phyloP scores from a whole-genome alignment of 1,140 invertebrate genomes.

The Drosophila orena region DNA sequence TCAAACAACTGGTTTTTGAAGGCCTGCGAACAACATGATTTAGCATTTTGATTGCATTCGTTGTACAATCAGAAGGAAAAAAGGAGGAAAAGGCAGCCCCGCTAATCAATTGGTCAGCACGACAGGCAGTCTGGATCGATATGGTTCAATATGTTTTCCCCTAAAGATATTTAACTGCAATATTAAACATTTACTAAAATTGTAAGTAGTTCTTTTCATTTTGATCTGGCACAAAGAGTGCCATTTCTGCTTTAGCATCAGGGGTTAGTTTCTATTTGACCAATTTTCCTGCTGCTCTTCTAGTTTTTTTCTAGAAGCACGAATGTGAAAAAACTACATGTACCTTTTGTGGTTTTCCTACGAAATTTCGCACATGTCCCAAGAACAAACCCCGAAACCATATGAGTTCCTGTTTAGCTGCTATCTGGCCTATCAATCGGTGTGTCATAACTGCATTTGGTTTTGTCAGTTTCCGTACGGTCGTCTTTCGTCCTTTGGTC shows the following conservation, averaged over 20 bases:
- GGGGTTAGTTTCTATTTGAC: no score
- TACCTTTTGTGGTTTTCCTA: slow-evolving; percentile 24
- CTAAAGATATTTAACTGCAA: no score
- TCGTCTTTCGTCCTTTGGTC: slow-evolving; percentile 21
- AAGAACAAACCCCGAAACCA: slow-evolving; percentile 18
- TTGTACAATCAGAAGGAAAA: slow-evolving; percentile 1
- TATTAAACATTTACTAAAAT: no score
- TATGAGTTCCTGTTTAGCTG: slow-evolving; percentile 33
- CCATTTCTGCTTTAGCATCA: neutral
- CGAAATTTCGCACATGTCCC: slow-evolving; percentile 27
- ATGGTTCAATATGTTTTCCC: neutral
- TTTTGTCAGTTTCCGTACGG: slow-evolving; percentile 57
- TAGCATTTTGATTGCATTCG: slow-evolving; percentile 27
- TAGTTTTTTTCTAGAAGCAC: slow-evolving; percentile 16
- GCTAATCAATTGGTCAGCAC: slow-evolving; percentile 44
- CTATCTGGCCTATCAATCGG: slow-evolving; percentile 64
- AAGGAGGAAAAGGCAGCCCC: slow-evolving; percentile 18
- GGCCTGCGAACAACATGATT: slow-evolving; percentile 45
- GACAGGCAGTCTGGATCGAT: slow-evolving; percentile 44
- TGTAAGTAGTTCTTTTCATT: no score
- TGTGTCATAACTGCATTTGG: slow-evolving; percentile 73
- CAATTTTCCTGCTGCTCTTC: neutral
- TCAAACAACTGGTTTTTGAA: slow-evolving; percentile 39
- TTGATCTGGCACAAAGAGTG: no score
- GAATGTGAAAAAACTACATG: neutral